These are phyloP conservation scores for Chanos chanos DNA, from an alignment of 2,797 vertebrate genomes.

Conservation along the genomic window DNA sequence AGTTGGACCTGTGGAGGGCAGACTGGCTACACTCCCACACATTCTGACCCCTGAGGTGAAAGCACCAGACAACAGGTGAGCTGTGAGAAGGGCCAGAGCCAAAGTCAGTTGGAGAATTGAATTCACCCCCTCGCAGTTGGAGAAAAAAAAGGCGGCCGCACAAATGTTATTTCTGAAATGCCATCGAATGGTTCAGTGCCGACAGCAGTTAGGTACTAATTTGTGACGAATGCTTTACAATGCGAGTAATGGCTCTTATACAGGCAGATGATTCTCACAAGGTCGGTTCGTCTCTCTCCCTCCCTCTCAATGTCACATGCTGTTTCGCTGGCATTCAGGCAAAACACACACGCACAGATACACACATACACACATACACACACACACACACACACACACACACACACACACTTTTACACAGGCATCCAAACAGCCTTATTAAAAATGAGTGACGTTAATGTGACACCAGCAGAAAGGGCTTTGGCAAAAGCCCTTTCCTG, in stretches of 20 bases:
- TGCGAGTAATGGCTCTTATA: conserved; percentile 1
- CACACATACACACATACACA: no score
- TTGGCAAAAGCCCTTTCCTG: conserved; percentile 27
- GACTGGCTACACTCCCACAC: conserved; percentile 57
- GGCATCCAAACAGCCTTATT: conserved; percentile 34
- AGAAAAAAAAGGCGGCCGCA: not conserved
- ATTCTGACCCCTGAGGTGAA: conserved; percentile 49
- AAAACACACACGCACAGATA: no score
- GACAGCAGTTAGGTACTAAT: not conserved
- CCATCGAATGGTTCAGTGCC: not conserved
- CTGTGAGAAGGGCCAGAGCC: conserved; percentile 7
- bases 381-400: not conserved
- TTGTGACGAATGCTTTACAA: not conserved
- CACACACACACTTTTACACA: not conserved
- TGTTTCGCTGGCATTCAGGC: not conserved
- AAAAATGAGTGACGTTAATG: conserved; percentile 42
- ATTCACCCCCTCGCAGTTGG: not conserved
- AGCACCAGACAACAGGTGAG: conserved; percentile 19
- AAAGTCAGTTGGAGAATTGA: not conserved
- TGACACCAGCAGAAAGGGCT: conserved; percentile 35
- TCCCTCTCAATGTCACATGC: conserved; percentile 22
- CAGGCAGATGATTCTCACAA: conserved; percentile 23
- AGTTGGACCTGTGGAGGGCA: conserved; percentile 54
- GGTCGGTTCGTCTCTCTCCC: conserved; percentile 17
- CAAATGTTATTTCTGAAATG: not conserved